Conservation (phyloP, 2,797 vertebrate species). For the Lacerta agilis region DNA sequence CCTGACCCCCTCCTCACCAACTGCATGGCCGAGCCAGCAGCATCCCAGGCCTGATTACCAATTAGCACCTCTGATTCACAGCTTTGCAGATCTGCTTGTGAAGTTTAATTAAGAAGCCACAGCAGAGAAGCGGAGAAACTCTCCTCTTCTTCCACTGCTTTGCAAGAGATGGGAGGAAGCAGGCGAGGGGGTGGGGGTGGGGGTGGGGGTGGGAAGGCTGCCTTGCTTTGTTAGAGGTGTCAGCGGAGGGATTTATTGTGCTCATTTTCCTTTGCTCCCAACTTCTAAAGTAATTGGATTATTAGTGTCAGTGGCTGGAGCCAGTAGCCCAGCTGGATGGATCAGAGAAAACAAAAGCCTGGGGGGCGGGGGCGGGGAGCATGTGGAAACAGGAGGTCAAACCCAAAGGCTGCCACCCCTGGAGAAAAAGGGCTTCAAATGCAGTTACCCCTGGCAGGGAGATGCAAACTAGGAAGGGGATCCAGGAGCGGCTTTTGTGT, state of each 20-base stretch:
- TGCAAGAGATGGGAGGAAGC: not conserved
- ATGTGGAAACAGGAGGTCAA: constrained; percentile 1
- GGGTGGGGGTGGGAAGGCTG: too few species aligned
- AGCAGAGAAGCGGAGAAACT: not conserved
- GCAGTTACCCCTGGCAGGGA: not conserved
- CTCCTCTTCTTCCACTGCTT: not conserved
- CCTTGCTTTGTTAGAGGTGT: not conserved
- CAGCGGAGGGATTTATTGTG: not conserved
- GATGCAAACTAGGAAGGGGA: not conserved
- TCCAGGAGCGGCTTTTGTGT: not conserved
- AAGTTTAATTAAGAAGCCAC: constrained; percentile 18
- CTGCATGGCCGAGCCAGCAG: not conserved
- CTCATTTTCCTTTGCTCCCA: not conserved
- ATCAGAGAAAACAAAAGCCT: not conserved
- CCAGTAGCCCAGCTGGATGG: not conserved
- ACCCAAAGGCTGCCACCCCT: not conserved
- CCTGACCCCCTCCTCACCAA: not conserved
- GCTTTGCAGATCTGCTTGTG: constrained; percentile 25
- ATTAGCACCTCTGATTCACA: constrained; percentile 37
- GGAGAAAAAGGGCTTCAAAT: not conserved
- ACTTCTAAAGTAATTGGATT: constrained; percentile 29
- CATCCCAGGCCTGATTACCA: constrained; percentile 18
- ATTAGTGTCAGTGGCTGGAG: constrained; percentile 8
- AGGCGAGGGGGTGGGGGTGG: not conserved
- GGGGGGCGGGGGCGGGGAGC: not conserved